Evolutionary conservation across 2,888 invertebrate species (phyloP), one percentile per base, ranked within the genome.

Genomic region (Lutraria lutraria): DNA sequence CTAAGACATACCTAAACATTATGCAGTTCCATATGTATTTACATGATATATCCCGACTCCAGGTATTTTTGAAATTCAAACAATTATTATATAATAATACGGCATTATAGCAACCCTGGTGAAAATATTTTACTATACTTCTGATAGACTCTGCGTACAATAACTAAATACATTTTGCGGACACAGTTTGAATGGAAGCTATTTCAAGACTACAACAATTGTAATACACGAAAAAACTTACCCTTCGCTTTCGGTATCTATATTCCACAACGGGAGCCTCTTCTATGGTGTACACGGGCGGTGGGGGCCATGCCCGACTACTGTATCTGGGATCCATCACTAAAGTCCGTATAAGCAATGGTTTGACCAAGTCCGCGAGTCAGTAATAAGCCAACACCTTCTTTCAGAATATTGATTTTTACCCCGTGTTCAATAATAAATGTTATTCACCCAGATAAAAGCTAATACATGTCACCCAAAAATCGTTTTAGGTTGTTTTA

Each of bases 211-310:
- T 15, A 6, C 0, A 60, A 21, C 19, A 19, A 15, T 60, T 60
- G 19, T 60, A 60, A 21, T 43, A 43, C 8, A 43, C 15, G 8
- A 68, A 68, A n/a, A 8, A 25, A 4, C 52, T 43, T 53, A 83
- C 83, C 63, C 68, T 60, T 34, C 83, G 21, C 34, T 83, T 83
- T 2, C 56, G 31, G 34, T 83, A 34, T 52, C 83, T 34, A 25
- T 83, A 83, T 21, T 83, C 83, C 21, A 52, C 68, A 0, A 68
- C 68, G 19, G 68, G 63, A 12, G 68, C 34, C 68, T 83, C 83
- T 25, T 83, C 83, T 3, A 83, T 68, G 15, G 83, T 83, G 68
- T 83, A 83, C 6, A 83, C 68, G 4, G 83, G 83, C 34, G 83
- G 83, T n/a, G 83, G 68, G 21, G 52, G 68, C 52, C 68, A 68